Evolutionary conservation across 2,113 vertebrate genomes (phyloP), one percentile per base, ranked within the genome.

Genomic region (Odontophorus gujanensis): DNA sequence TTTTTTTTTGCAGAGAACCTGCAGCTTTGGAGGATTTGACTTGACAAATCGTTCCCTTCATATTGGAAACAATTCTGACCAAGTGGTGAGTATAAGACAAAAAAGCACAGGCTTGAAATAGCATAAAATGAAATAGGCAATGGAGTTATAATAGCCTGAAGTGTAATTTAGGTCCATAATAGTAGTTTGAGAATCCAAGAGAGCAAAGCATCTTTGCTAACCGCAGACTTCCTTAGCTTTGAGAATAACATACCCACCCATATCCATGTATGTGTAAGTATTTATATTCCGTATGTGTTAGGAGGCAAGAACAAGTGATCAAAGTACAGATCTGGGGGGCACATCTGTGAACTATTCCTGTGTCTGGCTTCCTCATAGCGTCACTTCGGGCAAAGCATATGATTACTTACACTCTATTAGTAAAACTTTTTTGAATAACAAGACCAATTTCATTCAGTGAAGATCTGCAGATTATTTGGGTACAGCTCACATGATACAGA

Each of bases 11-110:
- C 98, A 99, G 99, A 99, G 99, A 97, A 99, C 99, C 26, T 99
- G 99, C 96, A 99, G 99, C 96, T 99, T 99, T 69, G 99, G 99
- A 93, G 99, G 99, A 67, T 99, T 99, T 81, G 99, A 99, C 97
- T 95, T 99, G 98, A 98, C 99, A 59, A 99, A 99, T 96, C 98
- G 99, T 28, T 98, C 99, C 12, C 98, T 99, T 90, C 99, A 99
- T 90, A 97, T 99, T 90, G 98, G 99, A 98, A 98, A 97, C 82
- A 94, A 95, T 85, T 97, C 98, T 7, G 98, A 99, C 62, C 97
- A 98, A 40, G 95, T 98, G 84, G 99, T 99, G 95, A 99, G 99
- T 98, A 74, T 50, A 28, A 67, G 9, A 18, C 51, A 26, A 89
- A 58, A 82, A 74, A 68, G 71, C 69, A 1, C 45, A 58, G 36